Conservation (phyloP, 2,113 vertebrate species). For the Buteo buteo region DNA sequence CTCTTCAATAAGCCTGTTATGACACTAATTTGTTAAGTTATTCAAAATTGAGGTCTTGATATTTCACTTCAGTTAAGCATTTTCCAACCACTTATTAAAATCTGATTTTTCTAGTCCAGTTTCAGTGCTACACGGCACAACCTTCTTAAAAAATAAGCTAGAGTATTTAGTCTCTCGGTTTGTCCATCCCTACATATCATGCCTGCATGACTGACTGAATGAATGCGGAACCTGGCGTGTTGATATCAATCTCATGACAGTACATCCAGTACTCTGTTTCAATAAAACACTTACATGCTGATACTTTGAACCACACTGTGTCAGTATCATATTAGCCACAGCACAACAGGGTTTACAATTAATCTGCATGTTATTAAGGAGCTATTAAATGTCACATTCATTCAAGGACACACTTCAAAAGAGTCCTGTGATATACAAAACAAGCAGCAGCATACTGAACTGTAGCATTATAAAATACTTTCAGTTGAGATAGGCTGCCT, state of each 20-base stretch:
- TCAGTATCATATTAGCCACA: not conserved
- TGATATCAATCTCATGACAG: not conserved
- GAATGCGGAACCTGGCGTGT: not conserved
- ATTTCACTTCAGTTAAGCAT: not conserved
- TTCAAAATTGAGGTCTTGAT: not conserved
- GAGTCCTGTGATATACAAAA: not conserved
- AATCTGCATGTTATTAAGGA: not conserved
- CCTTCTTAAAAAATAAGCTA: not conserved
- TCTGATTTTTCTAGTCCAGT: not conserved
- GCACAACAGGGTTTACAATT: not conserved
- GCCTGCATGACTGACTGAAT: not conserved
- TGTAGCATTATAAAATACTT: not conserved
- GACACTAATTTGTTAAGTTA: not conserved
- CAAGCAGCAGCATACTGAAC: not conserved
- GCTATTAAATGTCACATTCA: not conserved
- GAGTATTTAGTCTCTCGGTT: not conserved
- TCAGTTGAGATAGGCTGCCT: not conserved
- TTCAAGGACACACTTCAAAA: not conserved
- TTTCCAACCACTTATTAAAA: not conserved
- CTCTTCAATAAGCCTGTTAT: not conserved
- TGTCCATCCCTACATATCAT: too few species aligned
- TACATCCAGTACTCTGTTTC: not conserved
- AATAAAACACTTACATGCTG: not conserved
- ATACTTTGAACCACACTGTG: not conserved
- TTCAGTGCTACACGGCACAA: not conserved